A percentile compares a stretch with the other conserved stretches of the same genome.
Evolutionary conservation across 2,797 vertebrate genomes (phyloP).

Genomic region (Girardinus metallicus): DNA sequence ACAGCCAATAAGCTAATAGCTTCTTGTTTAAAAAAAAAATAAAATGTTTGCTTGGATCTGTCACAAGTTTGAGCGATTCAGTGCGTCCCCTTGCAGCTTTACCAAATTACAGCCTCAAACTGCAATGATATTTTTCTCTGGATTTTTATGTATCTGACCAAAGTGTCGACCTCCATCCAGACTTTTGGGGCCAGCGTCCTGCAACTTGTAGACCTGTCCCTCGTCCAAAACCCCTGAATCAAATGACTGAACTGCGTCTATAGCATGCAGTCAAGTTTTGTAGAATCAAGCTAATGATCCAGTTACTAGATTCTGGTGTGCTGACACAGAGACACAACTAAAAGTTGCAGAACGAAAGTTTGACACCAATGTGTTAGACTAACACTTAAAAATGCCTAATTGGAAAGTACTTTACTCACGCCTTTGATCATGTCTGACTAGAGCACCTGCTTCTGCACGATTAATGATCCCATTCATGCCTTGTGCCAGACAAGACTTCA

Average conservation of each 20-base stretch:
- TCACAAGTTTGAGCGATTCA: neutral
- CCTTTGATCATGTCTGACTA: neutral
- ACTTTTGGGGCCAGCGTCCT: neutral
- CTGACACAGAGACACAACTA: neutral
- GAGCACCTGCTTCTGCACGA: no score
- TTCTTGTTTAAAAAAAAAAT: neutral
- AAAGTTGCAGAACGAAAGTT: neutral
- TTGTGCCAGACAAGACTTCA: neutral
- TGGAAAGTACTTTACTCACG: neutral
- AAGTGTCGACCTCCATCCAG: neutral
- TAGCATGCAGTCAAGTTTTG: neutral
- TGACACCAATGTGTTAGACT: neutral
- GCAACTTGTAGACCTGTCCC: neutral
- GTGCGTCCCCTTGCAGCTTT: neutral
- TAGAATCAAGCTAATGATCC: neutral
- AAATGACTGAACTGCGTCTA: neutral
- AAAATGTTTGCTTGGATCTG: neutral
- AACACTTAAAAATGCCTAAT: neutral
- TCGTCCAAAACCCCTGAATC: neutral
- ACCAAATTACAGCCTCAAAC: neutral
- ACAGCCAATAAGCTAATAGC: neutral
- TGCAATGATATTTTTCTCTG: neutral
- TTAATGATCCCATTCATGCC: neutral
- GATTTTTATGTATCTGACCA: neutral
- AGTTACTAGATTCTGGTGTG: neutral